Evolutionary conservation across 1,140 invertebrate species (phyloP), one percentile per base, ranked within the genome.

Genomic region (Nephotettix cincticeps): DNA sequence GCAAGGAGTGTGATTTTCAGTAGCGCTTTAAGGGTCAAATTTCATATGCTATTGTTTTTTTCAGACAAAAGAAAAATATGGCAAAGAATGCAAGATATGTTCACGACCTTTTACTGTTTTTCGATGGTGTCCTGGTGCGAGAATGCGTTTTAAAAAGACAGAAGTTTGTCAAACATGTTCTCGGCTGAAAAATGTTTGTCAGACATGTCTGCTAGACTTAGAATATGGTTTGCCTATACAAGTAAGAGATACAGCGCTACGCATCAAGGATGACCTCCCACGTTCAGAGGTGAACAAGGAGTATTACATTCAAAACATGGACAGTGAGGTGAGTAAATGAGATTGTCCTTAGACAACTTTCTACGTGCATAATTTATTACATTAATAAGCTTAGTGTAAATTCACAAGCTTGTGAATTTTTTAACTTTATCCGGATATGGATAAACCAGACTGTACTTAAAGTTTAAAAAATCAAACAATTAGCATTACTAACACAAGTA

Each of bases 81-180:
- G 98, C 0, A 97, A 97, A 81, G 98, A 99, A 81, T 99, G 98
- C 80, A 99, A 99, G 83, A 99, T 99, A 71, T 99, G 98, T 83
- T 89, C 91, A 28, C 86, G 98, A 6, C 98, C 98, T 0, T 99
- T 99, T 78, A 99, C 98, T 30, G 96, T 98, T 30, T 99, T 99
- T 79, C 88, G 98, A 27, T 96, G 93, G 93, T 99, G 97, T 86
- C 98, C 98, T 0, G 98, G 98, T 23, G 93, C 96, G 1, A 86
- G 95, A 71, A 99, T 99, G 96, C 90, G 98, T 75, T 99, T 99
- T 79, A 99, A 99, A 81, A 99, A 99, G 79, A 99, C 98, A 0
- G 98, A 99, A 86, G 93, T 99, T 11, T 99, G 98, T 83, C 98
- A 99, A 79, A 99, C 98, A 0, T 99, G 98, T 82, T 94, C 95